These are phyloP conservation scores for Hyperoplus lanceolatus DNA, from an alignment of 2,797 vertebrate species.

Conservation along the genomic window DNA sequence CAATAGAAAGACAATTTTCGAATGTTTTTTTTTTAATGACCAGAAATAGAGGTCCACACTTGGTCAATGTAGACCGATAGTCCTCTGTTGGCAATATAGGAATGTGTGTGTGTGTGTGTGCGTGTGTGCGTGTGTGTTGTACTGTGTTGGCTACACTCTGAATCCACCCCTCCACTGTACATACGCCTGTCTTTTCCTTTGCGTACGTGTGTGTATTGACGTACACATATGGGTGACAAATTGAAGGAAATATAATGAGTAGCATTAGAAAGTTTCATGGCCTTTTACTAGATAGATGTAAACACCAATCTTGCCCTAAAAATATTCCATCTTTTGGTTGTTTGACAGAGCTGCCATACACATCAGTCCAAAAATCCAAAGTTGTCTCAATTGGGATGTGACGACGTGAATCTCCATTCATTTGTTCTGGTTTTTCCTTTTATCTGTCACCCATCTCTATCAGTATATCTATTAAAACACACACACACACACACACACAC, in stretches of 20 bases:
- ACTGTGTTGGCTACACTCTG: conserved; percentile 3
- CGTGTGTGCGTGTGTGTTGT: neutral
- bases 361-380: neutral
- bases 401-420: neutral
- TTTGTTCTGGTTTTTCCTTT: neutral
- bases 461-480: neutral
- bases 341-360: neutral
- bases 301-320: neutral
- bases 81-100: too few species aligned
- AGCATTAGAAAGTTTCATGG: neutral
- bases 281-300: conserved; percentile 1
- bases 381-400: neutral
- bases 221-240: neutral
- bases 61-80: too few species aligned
- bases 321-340: neutral
- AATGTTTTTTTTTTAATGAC: too few species aligned
- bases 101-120: conserved; percentile 33
- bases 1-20: too few species aligned
- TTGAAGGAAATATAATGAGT: neutral
- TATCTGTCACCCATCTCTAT: neutral
- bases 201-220: neutral
- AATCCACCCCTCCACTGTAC: conserved; percentile 14
- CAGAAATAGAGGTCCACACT: too few species aligned
- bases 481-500: neutral
- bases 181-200: neutral